A percentile compares a stretch with the other conserved stretches of the same genome.
phyloP scores from a whole-genome alignment of 2,113 vertebrate species.

The Hippocampus mohnikei region DNA sequence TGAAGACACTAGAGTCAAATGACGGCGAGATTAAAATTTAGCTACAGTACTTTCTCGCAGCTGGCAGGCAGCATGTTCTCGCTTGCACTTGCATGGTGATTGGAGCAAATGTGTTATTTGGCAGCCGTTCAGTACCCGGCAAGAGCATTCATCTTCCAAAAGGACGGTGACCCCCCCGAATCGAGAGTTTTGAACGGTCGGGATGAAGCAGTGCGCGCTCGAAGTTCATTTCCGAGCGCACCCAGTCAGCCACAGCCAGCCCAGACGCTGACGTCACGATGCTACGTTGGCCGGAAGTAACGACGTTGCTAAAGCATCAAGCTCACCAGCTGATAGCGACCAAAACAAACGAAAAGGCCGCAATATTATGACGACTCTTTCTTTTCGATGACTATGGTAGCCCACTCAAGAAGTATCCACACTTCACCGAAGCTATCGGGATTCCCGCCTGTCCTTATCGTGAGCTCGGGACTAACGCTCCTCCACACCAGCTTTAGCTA shows the following conservation, averaged over 20 bases:
- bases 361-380: neutral
- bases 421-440: neutral
- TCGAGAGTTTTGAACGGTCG: too few species aligned
- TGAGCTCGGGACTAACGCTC: slow-evolving; percentile 16
- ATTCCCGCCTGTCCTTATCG: slow-evolving; percentile 3
- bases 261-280: slow-evolving; percentile 40
- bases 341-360: slow-evolving; percentile 62
- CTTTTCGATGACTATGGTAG: neutral
- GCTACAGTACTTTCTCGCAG: too few species aligned
- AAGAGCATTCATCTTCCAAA: too few species aligned
- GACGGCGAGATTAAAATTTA: neutral
- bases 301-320: slow-evolving; percentile 44
- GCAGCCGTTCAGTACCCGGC: too few species aligned
- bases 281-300: slow-evolving; percentile 76
- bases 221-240: too few species aligned
- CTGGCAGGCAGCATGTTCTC: too few species aligned
- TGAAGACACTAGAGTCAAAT: slow-evolving; percentile 36
- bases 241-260: neutral
- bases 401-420: neutral
- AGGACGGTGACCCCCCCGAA: too few species aligned
- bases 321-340: slow-evolving; percentile 45
- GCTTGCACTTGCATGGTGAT: too few species aligned
- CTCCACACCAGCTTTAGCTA: slow-evolving; percentile 10
- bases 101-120: too few species aligned
- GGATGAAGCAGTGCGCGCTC: too few species aligned